Base-by-base conservation (phyloP, 1,140 invertebrate species). In the Heliconius hewitsoni region DNA sequence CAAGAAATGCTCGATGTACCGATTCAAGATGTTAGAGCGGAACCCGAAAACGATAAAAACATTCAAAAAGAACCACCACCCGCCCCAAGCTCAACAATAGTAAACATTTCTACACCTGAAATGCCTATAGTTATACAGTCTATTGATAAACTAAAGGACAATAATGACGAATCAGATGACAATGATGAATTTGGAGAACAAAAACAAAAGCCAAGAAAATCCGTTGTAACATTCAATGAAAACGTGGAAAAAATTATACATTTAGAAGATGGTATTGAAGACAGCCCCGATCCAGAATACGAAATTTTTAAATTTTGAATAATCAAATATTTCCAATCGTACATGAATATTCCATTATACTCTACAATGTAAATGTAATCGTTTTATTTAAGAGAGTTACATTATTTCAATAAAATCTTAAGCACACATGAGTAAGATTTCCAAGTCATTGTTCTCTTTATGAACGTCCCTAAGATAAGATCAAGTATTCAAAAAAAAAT, bases 231-330 rank as follows among this genome's bases (percentile, higher is more conserved):
- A 3, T 94, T 94, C 76, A 94, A 94, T 81, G 93, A 94, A 83
- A 94, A 94, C 74, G 93, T 93, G 23, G 91, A 93, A 86, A 94
- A 94, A 74, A 94, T 94, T n/a, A 93, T 94, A 78, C 92, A 93
- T 73, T 83, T 94, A 72, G 90, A 94, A 82, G 89, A 93, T 55
- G 78, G 74, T 74, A 71, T 78, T 8, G 87, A 87, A 55, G 81
- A 84, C 13, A 83, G 66, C 46, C 74, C 81, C 30, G 80, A 84
- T 42, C 60, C 84, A 11, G 85, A 85, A 37, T 80, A 84, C 71
- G 91, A 92, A 84, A 76, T 91, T 50, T 91, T 85, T 76, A 90
- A 84, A 85, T 86, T 93, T 60, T 93, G 87, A 89, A 88, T 27
- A 30, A 66, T 30, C 23, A 66, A 66, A 16, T 30, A 66, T 30